These are phyloP conservation scores for Xestia c-nigrum DNA, from an alignment of 2,888 invertebrate genomes.

Conservation along the genomic window DNA sequence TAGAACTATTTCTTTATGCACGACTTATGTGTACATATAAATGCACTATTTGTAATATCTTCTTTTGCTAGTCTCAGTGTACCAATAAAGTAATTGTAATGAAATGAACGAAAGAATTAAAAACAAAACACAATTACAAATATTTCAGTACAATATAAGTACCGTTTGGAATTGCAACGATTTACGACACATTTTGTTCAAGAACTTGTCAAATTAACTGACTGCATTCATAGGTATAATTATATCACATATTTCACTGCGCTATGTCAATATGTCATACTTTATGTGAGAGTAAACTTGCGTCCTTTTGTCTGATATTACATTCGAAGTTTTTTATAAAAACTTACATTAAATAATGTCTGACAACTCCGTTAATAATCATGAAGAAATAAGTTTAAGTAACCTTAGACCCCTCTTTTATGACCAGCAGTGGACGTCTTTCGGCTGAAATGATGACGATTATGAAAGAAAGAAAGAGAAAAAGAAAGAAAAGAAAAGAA, in stretches of 20 bases:
- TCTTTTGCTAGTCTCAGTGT: background rate
- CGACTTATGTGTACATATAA: background rate
- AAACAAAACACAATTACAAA: background rate
- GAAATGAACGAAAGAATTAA: background rate
- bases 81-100: background rate
- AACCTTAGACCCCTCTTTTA: too few relatives aligned
- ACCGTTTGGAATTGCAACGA: slow-evolving; percentile 9
- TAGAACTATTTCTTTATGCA: background rate
- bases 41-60: background rate
- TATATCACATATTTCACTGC: background rate
- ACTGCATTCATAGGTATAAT: background rate
- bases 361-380: too few relatives aligned
- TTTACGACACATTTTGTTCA: background rate
- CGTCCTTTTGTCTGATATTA: background rate
- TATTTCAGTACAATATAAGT: background rate
- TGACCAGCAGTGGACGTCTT: too few relatives aligned
- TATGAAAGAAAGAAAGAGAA: too few relatives aligned
- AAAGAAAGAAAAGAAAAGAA: too few relatives aligned
- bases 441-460: too few relatives aligned
- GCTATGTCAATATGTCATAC: background rate
- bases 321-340: background rate
- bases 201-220: slow-evolving; percentile 9
- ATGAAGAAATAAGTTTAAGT: too few relatives aligned
- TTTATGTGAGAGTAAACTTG: background rate
- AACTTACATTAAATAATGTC: background rate